A percentile compares a stretch with the other conserved stretches of the same genome.
Conservation (phyloP, 2,113 vertebrate genomes). For the Perca fluviatilis region DNA sequence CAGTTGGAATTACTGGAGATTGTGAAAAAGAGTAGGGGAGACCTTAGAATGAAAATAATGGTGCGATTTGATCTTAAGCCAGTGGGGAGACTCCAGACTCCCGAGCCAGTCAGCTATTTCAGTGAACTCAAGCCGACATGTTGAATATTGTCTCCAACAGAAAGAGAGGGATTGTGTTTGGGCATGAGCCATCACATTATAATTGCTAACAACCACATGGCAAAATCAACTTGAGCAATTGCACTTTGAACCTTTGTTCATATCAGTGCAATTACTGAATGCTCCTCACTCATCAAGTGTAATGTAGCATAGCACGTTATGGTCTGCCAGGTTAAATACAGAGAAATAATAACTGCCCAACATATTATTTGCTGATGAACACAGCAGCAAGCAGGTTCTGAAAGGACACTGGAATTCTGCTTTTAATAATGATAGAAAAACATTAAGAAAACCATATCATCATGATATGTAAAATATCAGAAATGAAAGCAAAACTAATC, state of each 20-base stretch:
- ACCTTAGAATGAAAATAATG: constrained; percentile 37
- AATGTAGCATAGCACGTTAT: constrained; percentile 38
- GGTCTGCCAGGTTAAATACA: constrained; percentile 44
- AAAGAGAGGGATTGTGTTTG: constrained; percentile 28
- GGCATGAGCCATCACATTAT: constrained; percentile 51
- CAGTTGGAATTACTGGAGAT: constrained; percentile 31
- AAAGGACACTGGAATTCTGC: no score
- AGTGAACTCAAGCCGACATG: constrained; percentile 45
- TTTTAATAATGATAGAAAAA: no score
- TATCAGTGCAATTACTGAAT: constrained; percentile 47
- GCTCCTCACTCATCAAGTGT: constrained; percentile 31
- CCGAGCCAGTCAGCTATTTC: constrained; percentile 50
- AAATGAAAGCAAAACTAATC: no score
- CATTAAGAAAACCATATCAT: no score
- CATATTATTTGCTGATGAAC: constrained; percentile 46
- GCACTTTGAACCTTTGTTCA: constrained; percentile 51
- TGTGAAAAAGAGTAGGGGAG: constrained; percentile 32
- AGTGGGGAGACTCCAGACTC: constrained; percentile 32
- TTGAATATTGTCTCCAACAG: constrained; percentile 57
- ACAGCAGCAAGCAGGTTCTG: neutral
- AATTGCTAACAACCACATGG: constrained; percentile 51
- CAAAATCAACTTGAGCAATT: constrained; percentile 49
- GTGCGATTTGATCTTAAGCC: constrained; percentile 55
- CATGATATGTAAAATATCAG: no score
- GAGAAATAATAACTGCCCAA: constrained; percentile 32